A percentile compares a stretch with the other conserved stretches of the same genome.
Conservation (phyloP, 2,888 invertebrate species). For the Pandemis cinnamomeana region DNA sequence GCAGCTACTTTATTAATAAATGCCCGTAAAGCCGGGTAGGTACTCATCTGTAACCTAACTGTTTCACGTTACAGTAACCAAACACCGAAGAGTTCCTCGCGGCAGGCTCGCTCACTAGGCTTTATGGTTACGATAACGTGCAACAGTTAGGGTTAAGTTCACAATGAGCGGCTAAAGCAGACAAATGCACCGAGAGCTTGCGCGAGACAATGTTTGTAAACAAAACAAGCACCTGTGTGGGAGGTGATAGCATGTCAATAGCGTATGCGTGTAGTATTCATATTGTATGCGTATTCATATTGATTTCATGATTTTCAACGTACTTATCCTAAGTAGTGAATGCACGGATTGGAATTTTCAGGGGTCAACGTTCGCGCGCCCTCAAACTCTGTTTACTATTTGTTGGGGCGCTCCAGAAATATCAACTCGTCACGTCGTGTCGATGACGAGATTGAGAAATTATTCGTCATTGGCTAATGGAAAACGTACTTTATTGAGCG, state of each 20-base stretch:
- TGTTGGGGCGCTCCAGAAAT: slow-evolving; percentile 44
- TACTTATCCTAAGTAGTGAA: slow-evolving; percentile 22
- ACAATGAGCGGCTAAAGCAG: no score
- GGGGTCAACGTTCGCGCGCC: slow-evolving; percentile 62
- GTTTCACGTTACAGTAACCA: no score
- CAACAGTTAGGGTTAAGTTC: no score
- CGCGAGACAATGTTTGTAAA: slow-evolving; percentile 18
- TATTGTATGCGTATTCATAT: slow-evolving; percentile 4
- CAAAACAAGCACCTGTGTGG: slow-evolving; percentile 21
- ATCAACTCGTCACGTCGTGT: slow-evolving; percentile 9
- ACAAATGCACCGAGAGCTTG: background rate
- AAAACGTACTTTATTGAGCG: background rate
- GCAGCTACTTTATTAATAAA: no score
- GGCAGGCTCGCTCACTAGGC: no score
- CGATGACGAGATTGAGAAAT: slow-evolving; percentile 7
- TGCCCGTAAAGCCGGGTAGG: no score
- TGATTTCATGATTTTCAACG: slow-evolving; percentile 29
- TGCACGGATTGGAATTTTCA: slow-evolving; percentile 44
- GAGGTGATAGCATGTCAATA: slow-evolving; percentile 1
- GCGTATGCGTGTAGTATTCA: background rate
- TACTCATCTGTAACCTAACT: no score
- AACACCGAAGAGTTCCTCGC: no score
- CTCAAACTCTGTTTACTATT: slow-evolving; percentile 58
- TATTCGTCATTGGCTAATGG: background rate
- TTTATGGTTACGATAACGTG: no score